A percentile compares a stretch with the other conserved stretches of the same genome.
Evolutionary conservation across 2,888 invertebrate species (phyloP).

Genomic region (Abrostola tripartita): DNA sequence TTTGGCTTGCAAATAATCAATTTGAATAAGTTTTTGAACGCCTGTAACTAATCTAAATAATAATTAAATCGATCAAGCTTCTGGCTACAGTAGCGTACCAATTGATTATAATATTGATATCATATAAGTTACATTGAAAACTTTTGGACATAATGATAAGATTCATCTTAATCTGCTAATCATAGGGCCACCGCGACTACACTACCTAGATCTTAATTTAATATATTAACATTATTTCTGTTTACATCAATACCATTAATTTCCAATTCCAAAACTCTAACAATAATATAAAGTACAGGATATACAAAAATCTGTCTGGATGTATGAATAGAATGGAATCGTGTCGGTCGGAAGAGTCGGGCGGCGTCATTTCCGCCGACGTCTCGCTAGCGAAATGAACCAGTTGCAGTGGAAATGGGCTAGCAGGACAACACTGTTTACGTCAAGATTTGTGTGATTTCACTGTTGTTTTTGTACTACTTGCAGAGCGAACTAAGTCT

Average conservation of each 20-base stretch:
- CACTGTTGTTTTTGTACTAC: conserved; percentile 11
- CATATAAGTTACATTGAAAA: too few species aligned
- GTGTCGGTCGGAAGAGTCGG: conserved; percentile 40
- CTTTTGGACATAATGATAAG: too few species aligned
- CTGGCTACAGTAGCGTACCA: too few species aligned
- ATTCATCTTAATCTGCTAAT: too few species aligned
- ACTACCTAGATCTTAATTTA: too few species aligned
- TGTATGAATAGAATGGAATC: conserved; percentile 32
- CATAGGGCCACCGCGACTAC: too few species aligned
- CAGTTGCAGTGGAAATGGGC: conserved; percentile 39
- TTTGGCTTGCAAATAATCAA: neutral
- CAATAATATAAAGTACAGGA: conserved; percentile 14
- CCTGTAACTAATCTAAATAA: too few species aligned
- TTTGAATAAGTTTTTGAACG: too few species aligned
- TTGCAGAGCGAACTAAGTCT: neutral
- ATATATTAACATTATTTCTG: too few species aligned
- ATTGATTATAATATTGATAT: too few species aligned
- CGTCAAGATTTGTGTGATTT: conserved; percentile 34
- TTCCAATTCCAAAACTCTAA: conserved; percentile 16
- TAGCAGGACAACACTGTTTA: conserved; percentile 28
- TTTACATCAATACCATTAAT: neutral
- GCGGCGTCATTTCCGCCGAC: conserved; percentile 50
- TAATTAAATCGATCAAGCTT: too few species aligned
- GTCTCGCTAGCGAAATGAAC: conserved; percentile 41
- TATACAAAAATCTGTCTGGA: conserved; percentile 21